Evolutionary conservation across 2,113 vertebrate genomes (phyloP).

Genomic region (Nothobranchius kuhntae): DNA sequence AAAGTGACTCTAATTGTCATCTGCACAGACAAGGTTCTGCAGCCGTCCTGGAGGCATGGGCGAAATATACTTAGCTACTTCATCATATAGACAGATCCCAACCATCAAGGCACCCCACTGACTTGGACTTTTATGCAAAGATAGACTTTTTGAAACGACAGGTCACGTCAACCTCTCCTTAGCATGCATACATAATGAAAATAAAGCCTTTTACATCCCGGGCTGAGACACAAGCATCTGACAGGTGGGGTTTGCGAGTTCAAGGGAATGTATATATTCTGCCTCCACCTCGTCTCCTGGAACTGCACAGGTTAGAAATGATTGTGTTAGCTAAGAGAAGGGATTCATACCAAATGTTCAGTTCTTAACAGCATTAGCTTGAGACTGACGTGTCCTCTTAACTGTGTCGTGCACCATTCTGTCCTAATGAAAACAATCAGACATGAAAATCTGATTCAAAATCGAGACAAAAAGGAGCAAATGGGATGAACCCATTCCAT

Average conservation of each 20-base stretch:
- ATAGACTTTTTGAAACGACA: constrained; percentile 82
- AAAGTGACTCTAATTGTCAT: constrained; percentile 87
- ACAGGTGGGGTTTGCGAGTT: constrained; percentile 74
- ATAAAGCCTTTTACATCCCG: constrained; percentile 68
- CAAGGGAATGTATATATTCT: constrained; percentile 68
- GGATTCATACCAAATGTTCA: constrained; percentile 66
- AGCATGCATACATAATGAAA: constrained; percentile 77
- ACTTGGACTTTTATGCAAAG: constrained; percentile 80
- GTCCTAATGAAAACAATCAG: constrained; percentile 56
- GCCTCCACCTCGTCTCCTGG: constrained; percentile 63
- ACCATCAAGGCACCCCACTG: constrained; percentile 68
- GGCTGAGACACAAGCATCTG: constrained; percentile 76
- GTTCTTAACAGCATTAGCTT: constrained; percentile 62
- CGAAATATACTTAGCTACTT: constrained; percentile 82
- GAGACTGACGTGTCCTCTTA: constrained; percentile 57
- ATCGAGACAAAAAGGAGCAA: constrained; percentile 15
- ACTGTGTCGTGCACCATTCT: constrained; percentile 24
- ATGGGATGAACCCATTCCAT: not conserved
- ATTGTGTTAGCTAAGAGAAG: constrained; percentile 65
- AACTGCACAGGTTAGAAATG: constrained; percentile 50
- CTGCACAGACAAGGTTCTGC: constrained; percentile 82
- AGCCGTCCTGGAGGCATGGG: constrained; percentile 75
- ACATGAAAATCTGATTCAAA: constrained; percentile 43
- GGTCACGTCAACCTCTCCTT: constrained; percentile 75
- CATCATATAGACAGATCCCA: constrained; percentile 80